Percentiles rank a stretch among this genome's conserved stretches.
Conservation (phyloP, 2,888 invertebrate genomes). For the Agrotis ipsilon region DNA sequence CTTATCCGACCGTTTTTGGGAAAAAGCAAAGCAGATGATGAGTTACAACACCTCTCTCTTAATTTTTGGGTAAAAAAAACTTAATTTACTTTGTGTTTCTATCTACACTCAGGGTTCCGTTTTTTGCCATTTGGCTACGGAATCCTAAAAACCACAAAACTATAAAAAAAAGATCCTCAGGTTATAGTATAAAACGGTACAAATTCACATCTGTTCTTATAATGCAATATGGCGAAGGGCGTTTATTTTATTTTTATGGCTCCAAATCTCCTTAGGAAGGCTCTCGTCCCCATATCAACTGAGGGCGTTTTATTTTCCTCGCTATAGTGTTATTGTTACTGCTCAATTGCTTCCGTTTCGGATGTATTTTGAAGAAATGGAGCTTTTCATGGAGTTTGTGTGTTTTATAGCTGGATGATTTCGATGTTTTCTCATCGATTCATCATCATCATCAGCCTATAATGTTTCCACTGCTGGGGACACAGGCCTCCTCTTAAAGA, state of each 20-base stretch:
- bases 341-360: slow-evolving; percentile 27
- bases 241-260: slow-evolving; percentile 73
- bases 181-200: slow-evolving; percentile 61
- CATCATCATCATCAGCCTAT: no score
- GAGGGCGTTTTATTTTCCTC: slow-evolving; percentile 41
- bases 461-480: no score
- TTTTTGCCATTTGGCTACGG: no score
- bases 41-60: no score
- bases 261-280: slow-evolving; percentile 62
- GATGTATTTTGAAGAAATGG: slow-evolving; percentile 27
- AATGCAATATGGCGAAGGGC: slow-evolving; percentile 65
- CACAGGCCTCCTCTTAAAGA: no score
- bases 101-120: no score
- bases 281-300: slow-evolving; percentile 47
- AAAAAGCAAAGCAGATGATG: no score
- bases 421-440: no score
- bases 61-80: no score
- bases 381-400: slow-evolving; percentile 25
- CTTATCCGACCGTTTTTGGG: no score
- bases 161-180: slow-evolving; percentile 40
- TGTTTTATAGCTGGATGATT: neutral
- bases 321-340: slow-evolving; percentile 54
- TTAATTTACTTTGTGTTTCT: no score
- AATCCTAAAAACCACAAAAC: neutral
- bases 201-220: slow-evolving; percentile 64